Conservation (phyloP, 2,888 invertebrate genomes). For the Mayetiola destructor region DNA sequence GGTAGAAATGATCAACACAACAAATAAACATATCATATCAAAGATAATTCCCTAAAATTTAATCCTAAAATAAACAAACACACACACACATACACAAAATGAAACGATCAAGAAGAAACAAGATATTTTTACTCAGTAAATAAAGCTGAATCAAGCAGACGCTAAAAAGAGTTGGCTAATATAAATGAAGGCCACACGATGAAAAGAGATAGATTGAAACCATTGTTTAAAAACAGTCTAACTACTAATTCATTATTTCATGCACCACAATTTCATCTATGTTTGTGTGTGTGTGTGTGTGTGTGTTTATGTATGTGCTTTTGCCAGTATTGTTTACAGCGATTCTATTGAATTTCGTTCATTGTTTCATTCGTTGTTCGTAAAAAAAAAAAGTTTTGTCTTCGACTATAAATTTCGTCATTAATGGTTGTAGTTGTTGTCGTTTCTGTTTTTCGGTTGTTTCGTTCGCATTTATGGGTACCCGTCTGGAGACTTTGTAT, state of each 20-base stretch:
- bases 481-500: constrained; percentile 1
- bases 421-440: constrained; percentile 11
- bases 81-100: background rate
- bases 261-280: constrained; percentile 6
- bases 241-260: constrained; percentile 1
- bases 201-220: background rate
- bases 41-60: no score
- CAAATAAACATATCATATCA: no score
- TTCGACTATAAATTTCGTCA: constrained; percentile 10
- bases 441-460: constrained; percentile 8
- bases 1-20: no score
- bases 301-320: no score
- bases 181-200: background rate
- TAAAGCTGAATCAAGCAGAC: background rate
- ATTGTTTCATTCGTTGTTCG: no score
- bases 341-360: no score
- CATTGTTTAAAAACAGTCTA: background rate
- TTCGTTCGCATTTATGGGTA: background rate
- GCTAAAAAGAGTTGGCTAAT: background rate
- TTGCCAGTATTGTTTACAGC: no score
- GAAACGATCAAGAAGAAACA: background rate
- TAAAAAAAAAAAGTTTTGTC: no score
- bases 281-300: background rate
- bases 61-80: background rate
- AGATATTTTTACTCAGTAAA: no score